A percentile compares a stretch with the other conserved stretches of the same genome.
Evolutionary conservation across 2,888 invertebrate genomes (phyloP).

Genomic region (Agrenia bidenticulata): DNA sequence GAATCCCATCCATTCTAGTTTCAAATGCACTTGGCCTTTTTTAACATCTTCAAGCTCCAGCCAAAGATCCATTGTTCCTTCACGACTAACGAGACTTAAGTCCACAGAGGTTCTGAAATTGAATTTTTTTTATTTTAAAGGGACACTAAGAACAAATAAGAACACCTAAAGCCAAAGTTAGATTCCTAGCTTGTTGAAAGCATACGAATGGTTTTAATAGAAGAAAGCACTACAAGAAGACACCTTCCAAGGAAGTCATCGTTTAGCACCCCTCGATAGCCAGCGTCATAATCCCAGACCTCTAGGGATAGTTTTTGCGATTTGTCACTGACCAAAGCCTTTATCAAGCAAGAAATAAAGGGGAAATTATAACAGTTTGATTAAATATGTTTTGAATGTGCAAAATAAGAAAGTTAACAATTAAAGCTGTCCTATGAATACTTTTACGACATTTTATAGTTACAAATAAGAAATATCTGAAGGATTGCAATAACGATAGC

Average conservation of each 20-base stretch:
- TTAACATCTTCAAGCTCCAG: constrained; percentile 91
- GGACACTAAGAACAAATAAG: neutral
- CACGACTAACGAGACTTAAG: constrained; percentile 48
- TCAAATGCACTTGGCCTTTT: constrained; percentile 88
- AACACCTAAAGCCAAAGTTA: constrained; percentile 10
- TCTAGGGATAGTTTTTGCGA: constrained; percentile 73
- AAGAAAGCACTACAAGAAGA: constrained; percentile 54
- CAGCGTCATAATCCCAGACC: constrained; percentile 52
- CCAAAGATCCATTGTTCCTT: constrained; percentile 65
- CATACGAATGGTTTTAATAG: too few relatives aligned
- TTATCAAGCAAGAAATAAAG: too few relatives aligned
- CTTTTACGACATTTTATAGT: too few relatives aligned
- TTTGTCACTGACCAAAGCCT: constrained; percentile 77
- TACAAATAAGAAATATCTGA: too few relatives aligned
- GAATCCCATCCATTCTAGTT: constrained; percentile 76
- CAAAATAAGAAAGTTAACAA: too few relatives aligned
- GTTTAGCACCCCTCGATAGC: constrained; percentile 57
- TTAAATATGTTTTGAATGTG: too few relatives aligned
- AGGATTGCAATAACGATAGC: too few relatives aligned
- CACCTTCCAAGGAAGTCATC: constrained; percentile 95
- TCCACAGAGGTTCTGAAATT: constrained; percentile 46
- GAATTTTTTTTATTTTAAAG: neutral
- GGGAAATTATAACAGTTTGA: too few relatives aligned
- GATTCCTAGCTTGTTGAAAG: constrained; percentile 8
- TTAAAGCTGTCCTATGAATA: too few relatives aligned